Base-by-base conservation (phyloP, 2,797 vertebrate genomes). In the Schizopygopsis malacanthus region DNA sequence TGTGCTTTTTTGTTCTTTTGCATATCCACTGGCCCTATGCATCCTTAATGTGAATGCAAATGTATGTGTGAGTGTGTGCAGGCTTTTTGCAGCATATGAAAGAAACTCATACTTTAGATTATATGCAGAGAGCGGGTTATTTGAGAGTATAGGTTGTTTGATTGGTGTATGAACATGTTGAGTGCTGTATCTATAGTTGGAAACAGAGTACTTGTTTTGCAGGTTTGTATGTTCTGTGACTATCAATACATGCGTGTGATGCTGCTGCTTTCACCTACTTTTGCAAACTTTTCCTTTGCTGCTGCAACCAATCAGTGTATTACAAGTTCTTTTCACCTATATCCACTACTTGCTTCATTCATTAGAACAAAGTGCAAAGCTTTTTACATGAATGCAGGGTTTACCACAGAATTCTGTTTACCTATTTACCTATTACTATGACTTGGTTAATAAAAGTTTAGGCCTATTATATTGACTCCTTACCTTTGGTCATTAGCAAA, bases 1-100 rank as follows among this genome's bases (percentile, higher is more conserved):
- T 79, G 83, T 89, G 87, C 85, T 89, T 87, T 85, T 88, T 88
- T 82, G 82, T 85, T 56, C 81, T 56, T 90, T 81, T 88, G 89
- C 89, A 90, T 89, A 12, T 89, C 87, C 82, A 85, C 80, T 89
- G 83, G 81, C 82, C 39, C 37, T 84, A 63, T 84, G 67, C 83
- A 54, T 85, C 78, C 54, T 69, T 81, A 76, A 81, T 59, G 89
- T 79, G 88, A 25, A 39, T 37, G 72, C 13, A 61, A 37, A 59
- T 28, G 25, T 84, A 37, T 85, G 72, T 78, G 43, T 39, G 67
- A 43, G 72, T 18, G 63, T 3, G 9, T 81, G 43, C 22, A 54
- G 54, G 77, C 13, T 61, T 54, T 82, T 41, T 76, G 70, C 63
- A 83, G 70, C 63, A 83, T 76, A 79, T 80, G 67, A 56, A 65